Base-by-base conservation (phyloP, 2,888 invertebrate genomes). In the Erpobdella octoculata region DNA sequence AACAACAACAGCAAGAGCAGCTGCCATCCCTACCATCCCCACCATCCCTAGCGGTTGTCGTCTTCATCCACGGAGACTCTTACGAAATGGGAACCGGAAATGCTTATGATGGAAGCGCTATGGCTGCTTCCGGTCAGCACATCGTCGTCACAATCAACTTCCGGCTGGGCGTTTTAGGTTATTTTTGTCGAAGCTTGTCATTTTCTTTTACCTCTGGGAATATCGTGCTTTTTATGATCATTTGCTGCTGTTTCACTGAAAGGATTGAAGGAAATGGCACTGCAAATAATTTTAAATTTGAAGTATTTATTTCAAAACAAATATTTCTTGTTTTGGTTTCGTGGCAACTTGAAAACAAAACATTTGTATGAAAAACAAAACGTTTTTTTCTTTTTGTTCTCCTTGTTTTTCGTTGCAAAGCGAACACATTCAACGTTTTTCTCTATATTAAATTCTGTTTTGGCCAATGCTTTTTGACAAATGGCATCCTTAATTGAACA, bases 31-130 rank as follows among this genome's bases (percentile, higher is more conserved):
- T 21, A n/a, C 31, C 33, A 31, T 78, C 36, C 0, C 67, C 15
- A n/a, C 31, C 33, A 31, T 78, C 36, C 0, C 77, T 82, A 73
- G 91, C 91, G 35, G 90, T 91, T 0, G 87, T 95, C 81, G 90
- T 95, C 65, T 93, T 92, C 83, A 89, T 96, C 75, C 94, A 94
- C 78, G 95, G 94, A 0, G 95, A 95, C 82, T 93, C 93, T 0
- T 95, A 92, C 83, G 94, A 94, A 83, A 94, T 93, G 90, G 94
- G 93, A 82, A 91, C 93, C 66, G 96, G 96, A 75, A 95, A 95
- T 84, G 91, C 93, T 4, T 96, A 95, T 85, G 96, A 97, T 82
- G 96, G 94, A 71, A 91, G 93, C 75, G 91, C 95, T 64, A 86
- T 97, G 75, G 91, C 96, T 64, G 91, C 93, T 81, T 93, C 92